These are phyloP conservation scores for Erithacus rubecula DNA, from an alignment of 2,797 vertebrate species.

Conservation along the genomic window DNA sequence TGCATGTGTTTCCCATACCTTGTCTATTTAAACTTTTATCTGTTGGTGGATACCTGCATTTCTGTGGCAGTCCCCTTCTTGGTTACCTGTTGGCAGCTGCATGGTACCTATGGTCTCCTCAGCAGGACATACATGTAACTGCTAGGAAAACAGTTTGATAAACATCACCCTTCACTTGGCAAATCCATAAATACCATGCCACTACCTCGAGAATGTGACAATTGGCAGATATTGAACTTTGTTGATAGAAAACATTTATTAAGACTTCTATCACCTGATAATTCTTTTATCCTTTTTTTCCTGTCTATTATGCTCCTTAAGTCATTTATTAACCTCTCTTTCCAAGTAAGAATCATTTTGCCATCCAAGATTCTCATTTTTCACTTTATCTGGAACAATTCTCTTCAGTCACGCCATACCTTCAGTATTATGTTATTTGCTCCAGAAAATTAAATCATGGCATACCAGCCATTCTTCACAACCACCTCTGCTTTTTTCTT, in stretches of 20 bases:
- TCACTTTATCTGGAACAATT: background rate
- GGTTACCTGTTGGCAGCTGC: too few species aligned
- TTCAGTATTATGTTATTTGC: background rate
- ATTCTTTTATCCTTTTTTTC: background rate
- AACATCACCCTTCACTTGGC: background rate
- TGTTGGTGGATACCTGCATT: background rate
- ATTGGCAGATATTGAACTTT: background rate
- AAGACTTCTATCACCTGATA: background rate
- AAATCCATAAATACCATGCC: background rate
- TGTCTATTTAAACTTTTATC: background rate
- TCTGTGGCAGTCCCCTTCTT: background rate
- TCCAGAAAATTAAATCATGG: background rate
- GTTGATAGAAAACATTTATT: background rate
- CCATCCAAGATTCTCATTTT: background rate
- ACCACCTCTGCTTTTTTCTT: background rate
- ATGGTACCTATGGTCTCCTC: background rate
- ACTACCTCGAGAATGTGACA: background rate
- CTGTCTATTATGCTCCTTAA: background rate
- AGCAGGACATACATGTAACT: fast-evolving
- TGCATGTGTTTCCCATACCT: background rate
- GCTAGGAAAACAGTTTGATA: background rate
- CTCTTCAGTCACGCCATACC: background rate
- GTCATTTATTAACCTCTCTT: background rate
- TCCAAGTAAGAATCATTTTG: background rate
- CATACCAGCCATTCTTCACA: background rate